A percentile compares a stretch with the other conserved stretches of the same genome.
Conservation (phyloP, 2,888 invertebrate species). For the Litoditis marina region DNA sequence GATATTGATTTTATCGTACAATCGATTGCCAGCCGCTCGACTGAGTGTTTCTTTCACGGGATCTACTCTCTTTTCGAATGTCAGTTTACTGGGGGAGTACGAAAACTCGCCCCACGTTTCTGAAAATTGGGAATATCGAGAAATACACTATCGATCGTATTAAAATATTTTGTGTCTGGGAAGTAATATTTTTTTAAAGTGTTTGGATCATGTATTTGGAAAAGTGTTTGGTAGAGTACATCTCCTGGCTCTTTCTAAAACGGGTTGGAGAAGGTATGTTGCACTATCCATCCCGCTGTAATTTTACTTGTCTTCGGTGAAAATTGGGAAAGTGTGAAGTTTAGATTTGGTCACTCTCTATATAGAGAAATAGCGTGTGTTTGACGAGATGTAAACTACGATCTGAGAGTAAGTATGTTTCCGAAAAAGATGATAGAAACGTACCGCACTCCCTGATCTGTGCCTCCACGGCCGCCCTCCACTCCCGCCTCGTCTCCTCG, state of each 20-base stretch:
- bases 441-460: conserved; percentile 42
- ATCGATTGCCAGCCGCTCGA: conserved; percentile 33
- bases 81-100: conserved; percentile 27
- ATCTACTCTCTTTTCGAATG: conserved; percentile 32
- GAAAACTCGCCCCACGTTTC: conserved; percentile 44
- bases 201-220: too few relatives aligned
- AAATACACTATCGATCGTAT: too few relatives aligned
- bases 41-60: conserved; percentile 38
- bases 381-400: neutral
- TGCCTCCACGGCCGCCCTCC: conserved; percentile 35
- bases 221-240: too few relatives aligned
- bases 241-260: too few relatives aligned
- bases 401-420: neutral
- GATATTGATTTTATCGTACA: conserved; percentile 44
- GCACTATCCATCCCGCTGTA: too few relatives aligned
- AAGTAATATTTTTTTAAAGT: too few relatives aligned
- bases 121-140: conserved; percentile 9
- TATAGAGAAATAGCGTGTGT: too few relatives aligned
- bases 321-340: too few relatives aligned
- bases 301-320: too few relatives aligned
- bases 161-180: too few relatives aligned
- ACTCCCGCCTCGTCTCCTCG: conserved; percentile 28
- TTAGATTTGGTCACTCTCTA: too few relatives aligned
- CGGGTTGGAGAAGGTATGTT: too few relatives aligned
- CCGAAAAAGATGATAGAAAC: neutral